Base-by-base conservation (phyloP, 2,888 invertebrate species). In the Dendrolimus houi region DNA sequence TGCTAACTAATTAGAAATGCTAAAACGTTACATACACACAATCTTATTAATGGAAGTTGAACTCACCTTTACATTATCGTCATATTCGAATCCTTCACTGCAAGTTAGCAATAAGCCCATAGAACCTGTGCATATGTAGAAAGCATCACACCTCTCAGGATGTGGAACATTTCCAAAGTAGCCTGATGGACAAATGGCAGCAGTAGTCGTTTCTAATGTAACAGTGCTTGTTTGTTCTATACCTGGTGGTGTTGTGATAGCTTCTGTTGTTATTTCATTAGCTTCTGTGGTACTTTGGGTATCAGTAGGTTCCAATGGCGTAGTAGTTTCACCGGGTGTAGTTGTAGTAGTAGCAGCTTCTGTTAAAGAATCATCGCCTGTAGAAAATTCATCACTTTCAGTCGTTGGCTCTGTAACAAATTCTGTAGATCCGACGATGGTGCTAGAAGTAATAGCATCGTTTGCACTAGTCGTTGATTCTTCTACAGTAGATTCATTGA, bases 11-110 rank as follows among this genome's bases (percentile, higher is more conserved):
- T 17, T 2, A 17, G 2, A 17, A 17, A 17, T 17, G 17, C 17
- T 17, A 17, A 17, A 17, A 17, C 17, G 1, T 17, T 17, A 3
- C 17, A 17, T 2, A 17, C 17, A 17, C 1, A 3, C 17, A 17
- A 17, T 2, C 17, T 17, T 17, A 17, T 17, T 17, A 3, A 17
- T 17, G 17, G 17, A 17, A 17, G 2, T 17, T 17, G 2, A 29
- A 29, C 68, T 68, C 55, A 75, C 75, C 56, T 52, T 62, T 1
- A 14, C 9, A 0, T 55, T 58, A 6, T 69, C 65, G 56, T 76
- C 69, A 41, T 47, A 47, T 47, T 57, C 59, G n/a, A 41, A 56
- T 40, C 59, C 59, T 13, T 57, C 53, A 47, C 53, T 55, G 17
- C 65, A 65, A 14, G 53, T 41, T 9, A 65, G 17, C 12, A 59